Percentiles rank a stretch among this genome's conserved stretches.
phyloP scores from a whole-genome alignment of 2,888 invertebrate species.

The Empis livida region DNA sequence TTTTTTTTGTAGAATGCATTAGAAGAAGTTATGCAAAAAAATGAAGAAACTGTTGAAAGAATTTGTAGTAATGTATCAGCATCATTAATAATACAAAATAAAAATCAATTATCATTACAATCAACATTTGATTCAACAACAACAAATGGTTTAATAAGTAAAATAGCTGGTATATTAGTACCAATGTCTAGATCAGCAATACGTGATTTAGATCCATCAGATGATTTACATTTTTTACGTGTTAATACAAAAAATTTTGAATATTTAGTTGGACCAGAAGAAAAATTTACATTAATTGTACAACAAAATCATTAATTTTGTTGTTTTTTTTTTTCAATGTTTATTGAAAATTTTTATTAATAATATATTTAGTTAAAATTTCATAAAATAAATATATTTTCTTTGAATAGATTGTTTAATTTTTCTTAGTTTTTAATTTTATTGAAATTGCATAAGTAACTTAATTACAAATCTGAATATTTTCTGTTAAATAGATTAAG shows the following conservation, averaged over 20 bases:
- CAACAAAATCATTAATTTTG: slow-evolving; percentile 18
- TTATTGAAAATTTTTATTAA: too few species aligned
- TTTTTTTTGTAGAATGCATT: slow-evolving; percentile 7
- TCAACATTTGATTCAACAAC: slow-evolving; percentile 27
- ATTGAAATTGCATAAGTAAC: too few species aligned
- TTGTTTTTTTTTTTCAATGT: too few species aligned
- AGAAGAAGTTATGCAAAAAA: slow-evolving; percentile 21
- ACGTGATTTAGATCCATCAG: slow-evolving; percentile 27
- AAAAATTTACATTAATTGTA: slow-evolving; percentile 28
- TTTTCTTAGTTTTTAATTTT: too few species aligned
- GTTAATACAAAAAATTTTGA: slow-evolving; percentile 29
- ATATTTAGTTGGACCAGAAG: slow-evolving; percentile 27
- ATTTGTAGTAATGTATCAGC: slow-evolving; percentile 20
- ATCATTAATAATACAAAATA: slow-evolving; percentile 25
- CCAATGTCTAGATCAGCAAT: slow-evolving; percentile 11
- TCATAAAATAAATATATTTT: too few species aligned
- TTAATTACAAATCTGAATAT: too few species aligned
- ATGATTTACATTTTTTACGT: slow-evolving; percentile 26
- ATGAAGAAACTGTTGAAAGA: slow-evolving; percentile 23
- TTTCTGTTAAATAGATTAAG: too few species aligned
- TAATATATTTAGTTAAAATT: too few species aligned
- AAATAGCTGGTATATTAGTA: slow-evolving; percentile 21
- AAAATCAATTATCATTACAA: slow-evolving; percentile 20
- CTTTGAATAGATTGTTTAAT: too few species aligned
- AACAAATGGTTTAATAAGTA: slow-evolving; percentile 24